Percentiles rank a stretch among this genome's conserved stretches.
Conservation (phyloP, 2,888 invertebrate species). For the Noctua janthina region DNA sequence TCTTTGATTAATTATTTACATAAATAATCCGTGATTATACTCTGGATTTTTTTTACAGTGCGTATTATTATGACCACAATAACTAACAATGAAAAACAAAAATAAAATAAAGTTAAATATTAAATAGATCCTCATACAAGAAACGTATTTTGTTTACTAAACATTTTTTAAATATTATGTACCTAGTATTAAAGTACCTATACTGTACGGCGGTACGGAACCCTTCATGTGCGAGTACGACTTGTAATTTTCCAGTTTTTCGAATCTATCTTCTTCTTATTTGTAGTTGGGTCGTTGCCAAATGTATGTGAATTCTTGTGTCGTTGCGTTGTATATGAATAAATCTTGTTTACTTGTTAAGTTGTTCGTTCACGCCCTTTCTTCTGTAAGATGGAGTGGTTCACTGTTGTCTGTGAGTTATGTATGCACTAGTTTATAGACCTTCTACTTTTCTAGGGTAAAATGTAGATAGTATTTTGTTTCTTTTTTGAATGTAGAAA, state of each 20-base stretch:
- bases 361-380: conserved; percentile 56
- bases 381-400: conserved; percentile 50
- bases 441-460: conserved; percentile 9
- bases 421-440: conserved; percentile 48
- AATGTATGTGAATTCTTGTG: conserved; percentile 59
- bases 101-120: not conserved
- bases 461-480: not conserved
- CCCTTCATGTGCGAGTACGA: not conserved
- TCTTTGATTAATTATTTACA: too few species aligned
- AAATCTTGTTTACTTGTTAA: conserved; percentile 64
- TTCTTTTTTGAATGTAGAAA: not conserved
- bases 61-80: not conserved
- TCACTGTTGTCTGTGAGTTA: conserved; percentile 38
- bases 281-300: conserved; percentile 74
- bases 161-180: too few species aligned
- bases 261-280: conserved; percentile 75
- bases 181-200: not conserved
- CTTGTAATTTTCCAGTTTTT: conserved; percentile 42
- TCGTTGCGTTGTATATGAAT: conserved; percentile 47
- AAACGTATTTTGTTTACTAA: not conserved
- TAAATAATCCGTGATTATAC: too few species aligned
- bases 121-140: not conserved
- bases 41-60: not conserved
- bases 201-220: not conserved
- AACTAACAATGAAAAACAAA: not conserved